Percentiles rank a stretch among this genome's conserved stretches.
These are phyloP conservation scores for Oryctes rhinoceros DNA, from an alignment of 1,140 invertebrate species.

Conservation along the genomic window DNA sequence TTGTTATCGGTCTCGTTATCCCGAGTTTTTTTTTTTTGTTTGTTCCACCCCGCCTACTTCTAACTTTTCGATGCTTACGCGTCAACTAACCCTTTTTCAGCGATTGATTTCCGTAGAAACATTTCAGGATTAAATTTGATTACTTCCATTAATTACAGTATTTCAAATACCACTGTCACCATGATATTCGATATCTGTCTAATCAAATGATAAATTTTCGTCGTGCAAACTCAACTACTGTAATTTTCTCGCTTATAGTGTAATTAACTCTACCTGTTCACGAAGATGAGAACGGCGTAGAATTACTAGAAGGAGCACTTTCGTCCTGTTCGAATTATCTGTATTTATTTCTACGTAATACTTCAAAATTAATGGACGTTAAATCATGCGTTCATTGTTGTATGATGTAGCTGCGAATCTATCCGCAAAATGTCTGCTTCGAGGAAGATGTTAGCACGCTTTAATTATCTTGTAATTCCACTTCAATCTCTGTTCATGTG, in stretches of 20 bases:
- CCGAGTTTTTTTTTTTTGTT: no score
- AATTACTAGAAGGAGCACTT: no score
- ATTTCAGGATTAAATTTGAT: neutral
- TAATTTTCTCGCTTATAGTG: no score
- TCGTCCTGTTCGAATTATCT: no score
- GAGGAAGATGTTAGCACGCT: neutral
- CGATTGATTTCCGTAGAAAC: neutral
- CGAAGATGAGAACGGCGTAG: no score
- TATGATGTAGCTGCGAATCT: neutral
- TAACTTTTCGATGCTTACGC: neutral
- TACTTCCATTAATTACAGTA: neutral
- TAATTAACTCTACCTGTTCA: no score
- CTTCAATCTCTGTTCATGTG: constrained; percentile 10
- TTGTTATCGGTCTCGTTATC: no score
- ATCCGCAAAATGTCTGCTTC: neutral
- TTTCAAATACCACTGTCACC: neutral
- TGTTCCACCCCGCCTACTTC: no score
- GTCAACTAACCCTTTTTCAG: neutral
- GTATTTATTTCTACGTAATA: no score
- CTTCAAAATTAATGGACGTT: neutral
- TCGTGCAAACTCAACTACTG: no score
- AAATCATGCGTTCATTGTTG: neutral
- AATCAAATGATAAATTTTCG: neutral
- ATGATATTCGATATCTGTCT: neutral
- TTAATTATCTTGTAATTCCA: neutral